Conservation (phyloP, 2,888 invertebrate species). For the Lochmaea crataegi region DNA sequence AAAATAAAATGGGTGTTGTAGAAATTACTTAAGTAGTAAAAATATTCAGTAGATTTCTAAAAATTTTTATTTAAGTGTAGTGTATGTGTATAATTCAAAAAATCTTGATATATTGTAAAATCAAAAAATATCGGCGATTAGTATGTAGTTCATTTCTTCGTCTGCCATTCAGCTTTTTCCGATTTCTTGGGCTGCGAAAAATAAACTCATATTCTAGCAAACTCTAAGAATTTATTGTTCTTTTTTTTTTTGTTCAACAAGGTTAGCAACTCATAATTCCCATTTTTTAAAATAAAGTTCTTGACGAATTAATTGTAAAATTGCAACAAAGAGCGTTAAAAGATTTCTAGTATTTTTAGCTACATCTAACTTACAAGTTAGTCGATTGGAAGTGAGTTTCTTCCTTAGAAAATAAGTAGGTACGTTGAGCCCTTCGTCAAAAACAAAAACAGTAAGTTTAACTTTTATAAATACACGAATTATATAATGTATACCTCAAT, state of each 20-base stretch:
- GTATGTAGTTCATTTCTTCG: constrained; percentile 54
- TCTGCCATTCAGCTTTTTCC: constrained; percentile 70
- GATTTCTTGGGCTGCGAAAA: constrained; percentile 80
- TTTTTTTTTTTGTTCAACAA: constrained; percentile 18
- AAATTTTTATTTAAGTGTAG: constrained; percentile 44
- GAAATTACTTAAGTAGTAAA: constrained; percentile 32
- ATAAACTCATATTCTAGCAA: constrained; percentile 51
- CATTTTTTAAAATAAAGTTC: not conserved
- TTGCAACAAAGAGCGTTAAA: constrained; percentile 11
- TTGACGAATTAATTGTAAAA: constrained; percentile 6
- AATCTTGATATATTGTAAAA: constrained; percentile 41
- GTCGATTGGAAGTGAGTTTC: constrained; percentile 8
- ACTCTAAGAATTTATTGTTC: constrained; percentile 2
- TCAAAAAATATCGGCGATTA: constrained; percentile 36
- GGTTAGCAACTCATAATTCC: constrained; percentile 18
- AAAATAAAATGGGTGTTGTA: constrained; percentile 29
- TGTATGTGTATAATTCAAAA: constrained; percentile 44
- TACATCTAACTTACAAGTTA: constrained; percentile 25
- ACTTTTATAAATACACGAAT: not conserved
- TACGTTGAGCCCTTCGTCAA: constrained; percentile 10
- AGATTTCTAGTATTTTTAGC: constrained; percentile 16
- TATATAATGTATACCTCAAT: not conserved
- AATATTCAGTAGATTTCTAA: constrained; percentile 38
- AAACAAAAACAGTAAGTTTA: constrained; percentile 6
- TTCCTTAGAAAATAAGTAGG: constrained; percentile 17